Evolutionary conservation across 2,888 invertebrate genomes (phyloP), one percentile per base, ranked within the genome.

Genomic region (Schizotus pectinicornis): DNA sequence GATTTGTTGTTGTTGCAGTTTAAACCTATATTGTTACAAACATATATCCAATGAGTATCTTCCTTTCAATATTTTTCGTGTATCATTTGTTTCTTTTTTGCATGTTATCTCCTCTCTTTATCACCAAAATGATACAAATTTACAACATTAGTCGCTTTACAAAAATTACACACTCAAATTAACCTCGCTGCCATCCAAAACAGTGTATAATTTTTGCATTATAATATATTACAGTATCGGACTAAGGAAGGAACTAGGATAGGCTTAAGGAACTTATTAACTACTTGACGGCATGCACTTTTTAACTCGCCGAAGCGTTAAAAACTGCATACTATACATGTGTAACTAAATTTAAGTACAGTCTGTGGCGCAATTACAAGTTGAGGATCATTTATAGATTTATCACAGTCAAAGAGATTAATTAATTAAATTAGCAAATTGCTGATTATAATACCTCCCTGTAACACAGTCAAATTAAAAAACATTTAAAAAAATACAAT

Each of bases 21-120:
- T 73, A 73, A 54, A 73, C 73, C 73, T 73, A 73, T 65, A 69
- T 71, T 65, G 65, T 70, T 68, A 67, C 61, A 71, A 72, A 72
- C 64, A 71, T 62, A 68, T 64, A 63, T 65, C 61, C 58, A 62
- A 64, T 70, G 64, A 71, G 68, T 67, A 64, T 64, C 62, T 65
- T 61, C 63, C 53, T 33, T 13, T 48, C 56, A 53, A 42, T 37
- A 12, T 59, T 58, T 42, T 49, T 55, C 7, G 30, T 55, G 54
- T 59, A 59, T 59, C 54, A 59, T 51, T 59, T 37, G 42, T 33
- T 56, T 54, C 31, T 55, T 46, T 54, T 35, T 55, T 46, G 38
- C 32, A 9, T 46, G 14, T 38, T 46, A 7, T 52, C 14, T n/a
- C 8, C 32, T 41, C 36, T 49, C 43, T 36, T 57, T 50, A 45